Percentiles rank a stretch among this genome's conserved stretches.
Conservation (phyloP, 2,797 vertebrate genomes). For the Catamblyrhynchus diadema region DNA sequence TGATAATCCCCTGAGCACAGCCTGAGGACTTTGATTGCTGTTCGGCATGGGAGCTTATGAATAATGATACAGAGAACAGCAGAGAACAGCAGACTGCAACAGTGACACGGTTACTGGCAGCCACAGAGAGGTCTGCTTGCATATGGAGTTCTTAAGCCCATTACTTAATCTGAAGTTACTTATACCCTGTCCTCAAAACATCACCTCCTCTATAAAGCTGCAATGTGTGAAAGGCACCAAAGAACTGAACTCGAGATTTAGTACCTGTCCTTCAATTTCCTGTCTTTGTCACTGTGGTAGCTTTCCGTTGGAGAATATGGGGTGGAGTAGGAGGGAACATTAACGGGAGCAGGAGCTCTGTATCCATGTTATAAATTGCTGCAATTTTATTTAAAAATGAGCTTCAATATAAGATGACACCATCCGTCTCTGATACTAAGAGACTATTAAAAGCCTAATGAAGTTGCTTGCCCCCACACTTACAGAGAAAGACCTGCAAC, state of each 20-base stretch:
- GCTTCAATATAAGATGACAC: not conserved
- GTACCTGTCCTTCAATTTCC: not conserved
- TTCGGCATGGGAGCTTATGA: conserved; percentile 18
- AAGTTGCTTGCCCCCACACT: not conserved
- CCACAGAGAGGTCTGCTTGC: not conserved
- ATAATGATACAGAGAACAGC: conserved; percentile 30
- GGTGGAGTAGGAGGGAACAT: not conserved
- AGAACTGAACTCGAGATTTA: not conserved
- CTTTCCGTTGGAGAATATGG: not conserved
- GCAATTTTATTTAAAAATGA: not conserved
- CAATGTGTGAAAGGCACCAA: not conserved
- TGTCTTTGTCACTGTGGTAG: not conserved
- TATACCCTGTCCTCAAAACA: not conserved
- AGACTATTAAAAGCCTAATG: conserved; percentile 34
- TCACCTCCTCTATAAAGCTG: not conserved
- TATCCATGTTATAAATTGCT: not conserved
- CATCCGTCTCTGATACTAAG: not conserved
- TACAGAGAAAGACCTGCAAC: conserved; percentile 19
- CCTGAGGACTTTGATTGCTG: conserved; percentile 21
- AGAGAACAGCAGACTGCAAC: conserved; percentile 5
- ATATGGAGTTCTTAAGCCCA: not conserved
- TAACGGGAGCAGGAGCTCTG: conserved; percentile 6
- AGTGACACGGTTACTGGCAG: not conserved
- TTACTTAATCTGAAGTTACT: conserved; percentile 5
- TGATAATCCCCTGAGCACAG: conserved; percentile 38